Conservation (phyloP, 2,888 invertebrate species). For the Timandra comae region DNA sequence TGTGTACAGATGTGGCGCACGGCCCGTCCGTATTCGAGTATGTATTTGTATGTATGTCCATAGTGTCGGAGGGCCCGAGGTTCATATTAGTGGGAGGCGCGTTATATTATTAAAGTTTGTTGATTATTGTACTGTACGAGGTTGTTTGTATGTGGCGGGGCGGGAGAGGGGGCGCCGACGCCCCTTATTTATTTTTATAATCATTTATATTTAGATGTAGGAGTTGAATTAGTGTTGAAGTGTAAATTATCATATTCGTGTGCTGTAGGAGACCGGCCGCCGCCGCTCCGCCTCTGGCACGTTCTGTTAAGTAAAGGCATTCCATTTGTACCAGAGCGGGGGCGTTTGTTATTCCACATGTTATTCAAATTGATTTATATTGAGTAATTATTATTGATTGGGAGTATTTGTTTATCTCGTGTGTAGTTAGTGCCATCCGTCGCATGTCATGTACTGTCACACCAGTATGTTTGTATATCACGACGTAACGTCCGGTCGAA, state of each 20-base stretch:
- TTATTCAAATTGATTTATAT: conserved; percentile 29
- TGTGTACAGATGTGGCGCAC: conserved; percentile 21
- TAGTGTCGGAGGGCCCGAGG: conserved; percentile 22
- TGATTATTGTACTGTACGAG: no score
- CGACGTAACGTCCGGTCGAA: conserved; percentile 46
- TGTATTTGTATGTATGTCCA: no score
- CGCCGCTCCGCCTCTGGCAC: conserved; percentile 23
- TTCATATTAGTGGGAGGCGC: no score
- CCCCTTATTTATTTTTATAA: conserved; percentile 75
- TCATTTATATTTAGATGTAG: conserved; percentile 70
- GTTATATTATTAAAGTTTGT: no score
- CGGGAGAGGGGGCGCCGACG: conserved; percentile 48
- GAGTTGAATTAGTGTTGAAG: conserved; percentile 51
- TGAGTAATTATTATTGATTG: conserved; percentile 5
- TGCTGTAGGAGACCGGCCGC: conserved; percentile 11
- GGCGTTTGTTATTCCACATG: conserved; percentile 57
- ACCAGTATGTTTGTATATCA: conserved; percentile 29
- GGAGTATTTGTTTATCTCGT: conserved; percentile 42
- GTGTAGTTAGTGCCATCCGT: conserved; percentile 62
- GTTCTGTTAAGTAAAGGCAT: conserved; percentile 67
- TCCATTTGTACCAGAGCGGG: conserved; percentile 66
- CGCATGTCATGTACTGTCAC: conserved; percentile 15
- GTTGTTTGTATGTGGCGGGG: conserved; percentile 23
- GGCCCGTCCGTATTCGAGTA: no score
- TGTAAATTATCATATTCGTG: conserved; percentile 46